phyloP scores from a whole-genome alignment of 2,888 invertebrate species.

The Yponomeuta evonymella region DNA sequence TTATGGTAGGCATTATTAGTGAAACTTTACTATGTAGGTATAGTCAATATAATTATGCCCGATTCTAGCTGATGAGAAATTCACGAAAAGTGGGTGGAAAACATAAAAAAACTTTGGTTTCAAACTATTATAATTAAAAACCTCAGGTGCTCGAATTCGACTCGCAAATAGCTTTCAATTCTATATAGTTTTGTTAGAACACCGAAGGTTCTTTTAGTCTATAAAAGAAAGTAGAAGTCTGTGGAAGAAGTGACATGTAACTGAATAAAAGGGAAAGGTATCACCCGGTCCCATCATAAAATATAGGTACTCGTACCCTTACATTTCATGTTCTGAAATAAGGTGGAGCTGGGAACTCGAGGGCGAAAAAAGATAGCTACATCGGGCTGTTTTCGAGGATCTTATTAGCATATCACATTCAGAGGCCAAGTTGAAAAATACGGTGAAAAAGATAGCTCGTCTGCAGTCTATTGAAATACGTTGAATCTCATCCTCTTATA shows the following conservation, averaged over 20 bases:
- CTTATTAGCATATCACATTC: constrained; percentile 58
- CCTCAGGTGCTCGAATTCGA: too few relatives aligned
- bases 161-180: too few relatives aligned
- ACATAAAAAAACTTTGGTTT: too few relatives aligned
- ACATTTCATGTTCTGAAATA: not conserved
- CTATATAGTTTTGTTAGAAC: too few relatives aligned
- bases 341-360: not conserved
- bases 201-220: not conserved
- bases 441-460: constrained; percentile 41
- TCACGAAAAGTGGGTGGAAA: too few relatives aligned
- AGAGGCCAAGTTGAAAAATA: constrained; percentile 48
- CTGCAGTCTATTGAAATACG: constrained; percentile 43
- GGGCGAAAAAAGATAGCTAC: not conserved
- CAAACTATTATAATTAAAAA: too few relatives aligned
- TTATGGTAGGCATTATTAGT: not conserved
- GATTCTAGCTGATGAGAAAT: too few relatives aligned
- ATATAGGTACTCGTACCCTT: not conserved
- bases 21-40: too few relatives aligned
- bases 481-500: constrained; percentile 32
- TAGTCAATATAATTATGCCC: too few relatives aligned
- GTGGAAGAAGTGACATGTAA: not conserved
- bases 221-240: not conserved
- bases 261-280: not conserved
- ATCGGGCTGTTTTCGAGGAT: constrained; percentile 27
- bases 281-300: not conserved